These are phyloP conservation scores for Riparia riparia DNA, from an alignment of 2,113 vertebrate genomes.

Conservation along the genomic window DNA sequence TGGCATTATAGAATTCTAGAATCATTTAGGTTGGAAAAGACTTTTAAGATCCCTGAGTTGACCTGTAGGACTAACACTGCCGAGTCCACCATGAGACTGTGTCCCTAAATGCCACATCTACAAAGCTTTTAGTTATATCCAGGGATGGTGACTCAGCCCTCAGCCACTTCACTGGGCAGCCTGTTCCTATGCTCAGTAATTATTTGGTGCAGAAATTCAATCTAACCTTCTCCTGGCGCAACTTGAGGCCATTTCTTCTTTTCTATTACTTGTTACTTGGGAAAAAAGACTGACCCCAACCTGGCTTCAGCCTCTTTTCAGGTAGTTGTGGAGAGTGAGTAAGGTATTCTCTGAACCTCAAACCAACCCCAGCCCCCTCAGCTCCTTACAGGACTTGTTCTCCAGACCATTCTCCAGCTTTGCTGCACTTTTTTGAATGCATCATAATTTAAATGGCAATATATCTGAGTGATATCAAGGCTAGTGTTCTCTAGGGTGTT, in stretches of 20 bases:
- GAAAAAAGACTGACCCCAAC: background rate
- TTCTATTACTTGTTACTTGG: background rate
- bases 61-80: background rate
- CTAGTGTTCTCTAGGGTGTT: background rate
- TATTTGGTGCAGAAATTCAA: background rate
- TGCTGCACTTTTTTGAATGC: background rate
- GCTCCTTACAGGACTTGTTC: background rate
- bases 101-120: background rate
- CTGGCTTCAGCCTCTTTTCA: background rate
- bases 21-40: background rate
- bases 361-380: background rate
- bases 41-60: background rate
- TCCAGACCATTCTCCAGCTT: background rate
- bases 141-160: too few relatives aligned
- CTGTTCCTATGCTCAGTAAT: background rate
- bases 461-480: background rate
- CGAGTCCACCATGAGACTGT: background rate
- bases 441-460: background rate
- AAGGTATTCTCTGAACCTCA: background rate
- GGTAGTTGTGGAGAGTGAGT: background rate
- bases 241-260: background rate
- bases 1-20: background rate
- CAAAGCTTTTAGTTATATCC: background rate
- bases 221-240: background rate
- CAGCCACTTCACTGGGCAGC: background rate